phyloP scores from a whole-genome alignment of 2,113 vertebrate species.

The Alosa alosa region DNA sequence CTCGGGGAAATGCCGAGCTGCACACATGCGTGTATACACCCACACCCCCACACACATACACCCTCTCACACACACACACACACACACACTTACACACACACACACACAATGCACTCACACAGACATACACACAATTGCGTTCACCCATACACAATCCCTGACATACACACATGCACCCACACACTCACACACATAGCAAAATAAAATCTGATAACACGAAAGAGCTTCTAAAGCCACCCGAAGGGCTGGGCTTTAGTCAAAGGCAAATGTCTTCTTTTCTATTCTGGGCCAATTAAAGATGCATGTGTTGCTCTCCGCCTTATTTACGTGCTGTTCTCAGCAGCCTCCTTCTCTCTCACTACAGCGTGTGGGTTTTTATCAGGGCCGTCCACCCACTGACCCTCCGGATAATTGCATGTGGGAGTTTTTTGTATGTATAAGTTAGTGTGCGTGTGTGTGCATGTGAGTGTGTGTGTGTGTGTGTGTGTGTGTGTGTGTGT shows the following conservation, averaged over 20 bases:
- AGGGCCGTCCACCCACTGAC: constrained; percentile 34
- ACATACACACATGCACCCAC: background rate
- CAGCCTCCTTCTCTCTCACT: constrained; percentile 35
- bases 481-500: too few species aligned
- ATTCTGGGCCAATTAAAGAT: constrained; percentile 59
- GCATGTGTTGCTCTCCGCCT: constrained; percentile 46
- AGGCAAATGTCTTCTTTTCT: constrained; percentile 60
- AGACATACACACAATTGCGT: background rate
- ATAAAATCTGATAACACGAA: constrained; percentile 68
- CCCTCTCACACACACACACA: background rate
- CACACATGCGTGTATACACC: constrained; percentile 20
- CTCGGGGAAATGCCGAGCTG: constrained; percentile 57
- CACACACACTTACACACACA: background rate
- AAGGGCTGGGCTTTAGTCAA: constrained; percentile 51
- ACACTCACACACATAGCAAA: background rate
- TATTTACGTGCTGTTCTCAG: constrained; percentile 60
- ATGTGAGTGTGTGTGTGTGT: background rate
- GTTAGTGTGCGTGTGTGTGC: background rate
- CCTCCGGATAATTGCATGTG: constrained; percentile 56
- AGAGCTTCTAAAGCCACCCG: constrained; percentile 64
- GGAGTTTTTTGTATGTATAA: constrained; percentile 23
- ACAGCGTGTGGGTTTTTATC: constrained; percentile 34
- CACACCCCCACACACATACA: background rate
- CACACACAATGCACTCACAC: background rate
- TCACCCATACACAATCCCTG: background rate